These are phyloP conservation scores for Anguilla pacifica DNA, from an alignment of 2,797 vertebrate species.

Conservation along the genomic window DNA sequence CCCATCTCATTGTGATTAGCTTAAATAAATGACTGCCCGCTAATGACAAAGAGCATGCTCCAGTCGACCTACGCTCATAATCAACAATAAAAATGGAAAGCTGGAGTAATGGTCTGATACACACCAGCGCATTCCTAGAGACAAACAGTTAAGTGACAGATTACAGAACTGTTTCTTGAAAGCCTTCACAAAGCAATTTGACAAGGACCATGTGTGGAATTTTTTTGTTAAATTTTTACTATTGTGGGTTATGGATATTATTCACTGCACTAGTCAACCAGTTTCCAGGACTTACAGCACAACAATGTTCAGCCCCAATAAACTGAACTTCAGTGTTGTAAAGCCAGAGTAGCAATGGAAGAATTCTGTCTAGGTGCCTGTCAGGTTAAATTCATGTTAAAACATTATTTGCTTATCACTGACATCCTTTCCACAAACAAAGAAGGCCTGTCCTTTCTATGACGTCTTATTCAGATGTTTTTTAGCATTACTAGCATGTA, in stretches of 20 bases:
- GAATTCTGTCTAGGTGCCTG: constrained; percentile 52
- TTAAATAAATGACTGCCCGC: constrained; percentile 38
- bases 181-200: constrained; percentile 50
- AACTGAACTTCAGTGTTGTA: neutral
- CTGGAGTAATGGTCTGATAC: constrained; percentile 56
- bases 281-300: constrained; percentile 31
- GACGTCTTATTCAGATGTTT: neutral
- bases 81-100: constrained; percentile 65
- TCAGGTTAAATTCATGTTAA: constrained; percentile 62
- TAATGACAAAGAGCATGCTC: constrained; percentile 41
- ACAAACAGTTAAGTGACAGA: constrained; percentile 73
- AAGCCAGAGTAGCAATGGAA: neutral
- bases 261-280: constrained; percentile 33
- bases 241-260: constrained; percentile 53
- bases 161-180: constrained; percentile 66
- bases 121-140: constrained; percentile 75
- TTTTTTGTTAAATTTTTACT: constrained; percentile 40
- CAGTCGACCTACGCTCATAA: constrained; percentile 45
- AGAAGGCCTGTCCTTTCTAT: neutral
- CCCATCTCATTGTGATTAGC: constrained; percentile 40
- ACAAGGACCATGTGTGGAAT: constrained; percentile 72
- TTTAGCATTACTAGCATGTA: neutral
- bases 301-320: neutral
- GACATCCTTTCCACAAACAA: neutral
- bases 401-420: constrained; percentile 19